Evolutionary conservation across 2,888 invertebrate genomes (phyloP).

Genomic region (Parelbella ahira): DNA sequence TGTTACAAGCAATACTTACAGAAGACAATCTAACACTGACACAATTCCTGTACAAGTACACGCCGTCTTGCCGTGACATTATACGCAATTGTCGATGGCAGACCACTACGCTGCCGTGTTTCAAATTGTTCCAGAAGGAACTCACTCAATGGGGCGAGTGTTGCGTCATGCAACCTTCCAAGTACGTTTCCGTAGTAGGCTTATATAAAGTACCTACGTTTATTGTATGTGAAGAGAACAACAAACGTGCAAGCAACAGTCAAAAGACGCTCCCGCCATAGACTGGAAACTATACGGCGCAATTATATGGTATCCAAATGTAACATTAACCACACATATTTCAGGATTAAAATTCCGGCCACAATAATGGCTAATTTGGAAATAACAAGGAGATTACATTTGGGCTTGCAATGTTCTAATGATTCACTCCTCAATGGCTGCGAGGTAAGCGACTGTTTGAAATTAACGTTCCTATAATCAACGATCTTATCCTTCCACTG

Average conservation of each 20-base stretch:
- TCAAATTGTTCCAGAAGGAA: slow-evolving; percentile 44
- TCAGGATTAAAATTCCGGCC: slow-evolving; percentile 25
- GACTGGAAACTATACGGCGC: no score
- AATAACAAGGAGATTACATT: slow-evolving; percentile 35
- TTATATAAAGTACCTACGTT: neutral
- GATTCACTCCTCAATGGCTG: slow-evolving; percentile 40
- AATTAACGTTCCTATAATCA: no score
- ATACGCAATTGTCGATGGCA: slow-evolving; percentile 51
- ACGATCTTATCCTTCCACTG: no score
- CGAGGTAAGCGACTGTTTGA: slow-evolving; percentile 39
- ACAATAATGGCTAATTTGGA: slow-evolving; percentile 25
- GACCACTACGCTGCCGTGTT: slow-evolving; percentile 40
- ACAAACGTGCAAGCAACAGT: no score
- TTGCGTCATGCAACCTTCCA: slow-evolving; percentile 48
- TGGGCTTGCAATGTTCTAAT: slow-evolving; percentile 48
- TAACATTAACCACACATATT: no score
- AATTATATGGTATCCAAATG: no score
- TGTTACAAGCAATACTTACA: slow-evolving; percentile 43
- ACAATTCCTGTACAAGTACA: slow-evolving; percentile 40
- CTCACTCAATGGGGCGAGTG: slow-evolving; percentile 53
- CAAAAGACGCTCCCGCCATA: no score
- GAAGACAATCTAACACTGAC: slow-evolving; percentile 42
- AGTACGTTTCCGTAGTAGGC: slow-evolving; percentile 36
- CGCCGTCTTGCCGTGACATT: slow-evolving; percentile 44
- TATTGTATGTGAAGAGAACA: no score